Percentiles rank a stretch among this genome's conserved stretches.
phyloP scores from a whole-genome alignment of 1,140 invertebrate species.

The Ericerus pela region DNA sequence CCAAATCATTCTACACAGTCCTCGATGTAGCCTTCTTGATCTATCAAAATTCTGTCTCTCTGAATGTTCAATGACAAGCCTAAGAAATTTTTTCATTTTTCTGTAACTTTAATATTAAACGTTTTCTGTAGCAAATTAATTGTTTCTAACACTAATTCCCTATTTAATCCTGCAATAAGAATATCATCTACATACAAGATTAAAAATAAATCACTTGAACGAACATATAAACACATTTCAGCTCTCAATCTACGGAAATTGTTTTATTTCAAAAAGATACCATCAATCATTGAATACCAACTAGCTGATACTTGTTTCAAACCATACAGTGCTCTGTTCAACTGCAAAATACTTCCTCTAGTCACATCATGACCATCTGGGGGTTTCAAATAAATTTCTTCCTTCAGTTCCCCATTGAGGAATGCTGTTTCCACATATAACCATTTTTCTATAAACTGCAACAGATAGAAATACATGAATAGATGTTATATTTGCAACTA shows the following conservation, averaged over 20 bases:
- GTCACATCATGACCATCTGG: neutral
- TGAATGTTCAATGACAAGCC: neutral
- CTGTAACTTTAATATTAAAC: neutral
- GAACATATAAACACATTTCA: neutral
- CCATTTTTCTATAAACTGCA: neutral
- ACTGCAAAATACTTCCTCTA: neutral
- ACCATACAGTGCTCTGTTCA: conserved; percentile 1
- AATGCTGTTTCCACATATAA: neutral
- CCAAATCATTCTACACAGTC: neutral
- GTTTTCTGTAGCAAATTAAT: neutral
- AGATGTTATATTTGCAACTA: neutral
- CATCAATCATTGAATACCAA: neutral
- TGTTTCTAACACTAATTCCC: neutral
- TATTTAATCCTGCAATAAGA: neutral
- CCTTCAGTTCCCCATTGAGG: neutral
- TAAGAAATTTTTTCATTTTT: neutral
- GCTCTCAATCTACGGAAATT: neutral
- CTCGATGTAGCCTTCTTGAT: neutral
- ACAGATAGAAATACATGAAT: neutral
- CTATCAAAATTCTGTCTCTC: neutral
- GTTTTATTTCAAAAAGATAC: neutral
- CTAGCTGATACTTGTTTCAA: neutral
- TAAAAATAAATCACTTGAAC: neutral
- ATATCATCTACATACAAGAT: neutral
- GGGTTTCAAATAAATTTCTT: neutral